Evolutionary conservation across 2,888 invertebrate genomes (phyloP).

Genomic region (Aelia acuminata): DNA sequence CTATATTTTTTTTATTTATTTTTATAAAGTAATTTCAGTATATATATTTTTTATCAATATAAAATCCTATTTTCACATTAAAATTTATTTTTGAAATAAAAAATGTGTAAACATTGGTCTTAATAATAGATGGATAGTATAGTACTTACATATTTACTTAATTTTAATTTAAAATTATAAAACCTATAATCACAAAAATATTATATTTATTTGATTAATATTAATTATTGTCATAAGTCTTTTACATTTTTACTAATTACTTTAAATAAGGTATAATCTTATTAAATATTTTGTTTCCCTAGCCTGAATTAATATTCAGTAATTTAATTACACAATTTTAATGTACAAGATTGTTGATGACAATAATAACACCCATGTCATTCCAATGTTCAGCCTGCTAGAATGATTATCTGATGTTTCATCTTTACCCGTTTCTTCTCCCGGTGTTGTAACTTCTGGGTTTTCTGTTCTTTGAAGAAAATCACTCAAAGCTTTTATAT

Average conservation of each 20-base stretch:
- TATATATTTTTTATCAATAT: not conserved
- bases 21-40: no score
- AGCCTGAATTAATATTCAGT: not conserved
- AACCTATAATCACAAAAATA: not conserved
- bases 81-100: not conserved
- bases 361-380: not conserved
- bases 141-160: not conserved
- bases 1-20: no score
- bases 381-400: not conserved
- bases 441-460: not conserved
- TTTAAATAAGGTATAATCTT: not conserved
- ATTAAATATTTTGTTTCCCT: not conserved
- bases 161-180: not conserved
- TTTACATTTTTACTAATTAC: not conserved
- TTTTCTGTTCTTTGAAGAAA: not conserved
- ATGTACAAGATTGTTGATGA: not conserved
- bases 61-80: not conserved
- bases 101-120: not conserved
- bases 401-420: not conserved
- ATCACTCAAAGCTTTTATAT: not conserved
- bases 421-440: not conserved
- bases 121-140: not conserved
- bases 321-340: not conserved
- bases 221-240: not conserved
- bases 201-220: not conserved